A percentile compares a stretch with the other conserved stretches of the same genome.
These are phyloP conservation scores for Paralichthys olivaceus DNA, from an alignment of 2,113 vertebrate species.

Conservation along the genomic window DNA sequence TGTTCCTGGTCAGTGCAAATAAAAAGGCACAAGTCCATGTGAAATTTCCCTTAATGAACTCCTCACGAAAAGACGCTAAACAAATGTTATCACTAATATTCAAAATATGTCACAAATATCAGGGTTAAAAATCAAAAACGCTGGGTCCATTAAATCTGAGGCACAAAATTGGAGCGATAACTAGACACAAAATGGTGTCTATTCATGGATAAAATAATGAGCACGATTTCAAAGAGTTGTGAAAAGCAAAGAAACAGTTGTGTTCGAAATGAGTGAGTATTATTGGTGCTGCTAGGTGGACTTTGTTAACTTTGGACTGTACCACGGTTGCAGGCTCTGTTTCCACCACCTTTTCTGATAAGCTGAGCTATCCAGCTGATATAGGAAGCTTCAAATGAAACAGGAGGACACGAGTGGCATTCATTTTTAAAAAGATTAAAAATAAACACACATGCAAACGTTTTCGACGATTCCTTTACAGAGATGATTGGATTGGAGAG, in stretches of 20 bases:
- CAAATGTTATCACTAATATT: background rate
- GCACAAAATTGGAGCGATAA: background rate
- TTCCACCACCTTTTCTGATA: background rate
- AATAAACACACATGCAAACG: background rate
- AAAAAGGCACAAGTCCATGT: slow-evolving; percentile 46
- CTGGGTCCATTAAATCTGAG: background rate
- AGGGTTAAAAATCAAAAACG: background rate
- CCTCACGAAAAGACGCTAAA: slow-evolving; percentile 8
- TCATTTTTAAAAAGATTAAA: background rate
- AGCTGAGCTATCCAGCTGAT: background rate
- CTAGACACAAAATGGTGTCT: no score
- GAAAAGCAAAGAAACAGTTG: no score
- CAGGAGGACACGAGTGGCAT: background rate
- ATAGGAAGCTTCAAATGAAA: background rate
- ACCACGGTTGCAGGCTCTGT: background rate
- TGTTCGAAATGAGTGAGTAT: no score
- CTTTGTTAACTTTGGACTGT: background rate
- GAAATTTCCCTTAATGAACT: slow-evolving; percentile 44
- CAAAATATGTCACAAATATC: background rate
- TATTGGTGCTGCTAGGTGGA: background rate
- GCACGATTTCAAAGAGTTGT: no score
- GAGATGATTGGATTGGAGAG: background rate
- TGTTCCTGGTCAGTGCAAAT: slow-evolving; percentile 55
- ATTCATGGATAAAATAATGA: background rate
- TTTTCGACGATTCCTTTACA: background rate